Percentiles rank a stretch among this genome's conserved stretches.
phyloP scores from a whole-genome alignment of 2,888 invertebrate genomes.

The Machimus atricapillus region DNA sequence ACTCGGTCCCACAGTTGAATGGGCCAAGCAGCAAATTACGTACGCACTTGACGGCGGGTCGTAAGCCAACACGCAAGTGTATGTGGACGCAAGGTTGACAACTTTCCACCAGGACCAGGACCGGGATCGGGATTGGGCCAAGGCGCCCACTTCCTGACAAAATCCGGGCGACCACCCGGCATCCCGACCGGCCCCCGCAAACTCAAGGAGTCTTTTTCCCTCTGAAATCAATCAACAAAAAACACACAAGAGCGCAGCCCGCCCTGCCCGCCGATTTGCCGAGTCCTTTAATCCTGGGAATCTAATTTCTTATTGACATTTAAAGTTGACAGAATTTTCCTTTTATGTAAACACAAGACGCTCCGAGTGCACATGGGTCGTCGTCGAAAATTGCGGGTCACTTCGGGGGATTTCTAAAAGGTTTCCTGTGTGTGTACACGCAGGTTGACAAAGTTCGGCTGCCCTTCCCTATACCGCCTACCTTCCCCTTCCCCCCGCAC shows the following conservation, averaged over 20 bases:
- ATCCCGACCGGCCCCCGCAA: not conserved
- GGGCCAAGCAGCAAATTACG: conserved; percentile 40
- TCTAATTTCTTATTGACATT: conserved; percentile 47
- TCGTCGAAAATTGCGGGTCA: conserved; percentile 40
- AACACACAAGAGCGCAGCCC: not conserved
- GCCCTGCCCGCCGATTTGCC: not conserved
- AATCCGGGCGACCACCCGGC: not conserved
- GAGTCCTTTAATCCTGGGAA: conserved; percentile 46
- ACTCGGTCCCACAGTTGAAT: conserved; percentile 42
- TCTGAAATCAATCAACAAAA: conserved; percentile 35
- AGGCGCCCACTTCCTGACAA: not conserved
- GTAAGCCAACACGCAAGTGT: conserved; percentile 31
- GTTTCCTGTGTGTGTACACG: conserved; percentile 40
- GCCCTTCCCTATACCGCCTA: not conserved
- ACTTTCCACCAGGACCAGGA: not conserved
- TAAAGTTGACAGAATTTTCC: conserved; percentile 46
- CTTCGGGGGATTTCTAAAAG: conserved; percentile 20
- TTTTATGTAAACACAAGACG: conserved; percentile 45
- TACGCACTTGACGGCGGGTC: conserved; percentile 44
- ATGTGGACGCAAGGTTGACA: conserved; percentile 13
- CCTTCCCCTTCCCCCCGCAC: not conserved
- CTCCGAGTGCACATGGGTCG: conserved; percentile 8
- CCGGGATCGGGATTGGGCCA: not conserved
- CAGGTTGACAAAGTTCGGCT: conserved; percentile 30
- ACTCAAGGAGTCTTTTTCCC: not conserved